Evolutionary conservation across 2,888 invertebrate genomes (phyloP), one percentile per base, ranked within the genome.

Genomic region (Mamestra brassicae): DNA sequence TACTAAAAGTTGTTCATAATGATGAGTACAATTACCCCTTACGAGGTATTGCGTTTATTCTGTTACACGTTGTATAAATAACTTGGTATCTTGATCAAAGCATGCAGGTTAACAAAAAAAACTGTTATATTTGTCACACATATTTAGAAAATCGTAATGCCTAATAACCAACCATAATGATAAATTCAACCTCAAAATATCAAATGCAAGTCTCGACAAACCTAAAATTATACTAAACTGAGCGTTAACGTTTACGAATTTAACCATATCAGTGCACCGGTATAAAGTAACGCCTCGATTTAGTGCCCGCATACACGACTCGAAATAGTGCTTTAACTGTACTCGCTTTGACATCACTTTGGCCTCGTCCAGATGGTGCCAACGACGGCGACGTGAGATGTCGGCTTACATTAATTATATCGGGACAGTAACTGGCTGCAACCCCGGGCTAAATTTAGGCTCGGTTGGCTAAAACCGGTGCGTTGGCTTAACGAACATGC

Each of bases 351-450:
- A 86, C 82, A 71, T 78, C 84, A 79, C 73, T 84, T 70, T 78
- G 67, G 73, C 74, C 54, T 8, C 38, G 55, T 70, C 74, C 86
- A 88, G 82, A 85, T 86, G 85, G 85, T 76, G 79, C 65, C 80
- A 60, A 66, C 64, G 75, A 79, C 79, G 26, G 66, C 26, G 72
- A 86, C 81, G 79, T 78, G 79, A 80, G 80, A 83, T 73, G 77
- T 75, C 70, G 73, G 78, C 78, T 81, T 80, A 82, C 78, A 87
- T 87, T 84, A 87, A 87, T 87, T 87, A 87, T 84, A 84, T 80
- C 62, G 72, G 69, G 77, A 82, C 74, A 80, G 76, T 79, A 47
- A 58, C 79, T 75, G 66, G 65, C 68, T 76, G 72, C 65, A 80
- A 68, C 57, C 17, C 26, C 50, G 13, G 68, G 67, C 57, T 83